Percentiles rank a stretch among this genome's conserved stretches.
phyloP scores from a whole-genome alignment of 2,797 vertebrate genomes.

The Pangasius macronema region DNA sequence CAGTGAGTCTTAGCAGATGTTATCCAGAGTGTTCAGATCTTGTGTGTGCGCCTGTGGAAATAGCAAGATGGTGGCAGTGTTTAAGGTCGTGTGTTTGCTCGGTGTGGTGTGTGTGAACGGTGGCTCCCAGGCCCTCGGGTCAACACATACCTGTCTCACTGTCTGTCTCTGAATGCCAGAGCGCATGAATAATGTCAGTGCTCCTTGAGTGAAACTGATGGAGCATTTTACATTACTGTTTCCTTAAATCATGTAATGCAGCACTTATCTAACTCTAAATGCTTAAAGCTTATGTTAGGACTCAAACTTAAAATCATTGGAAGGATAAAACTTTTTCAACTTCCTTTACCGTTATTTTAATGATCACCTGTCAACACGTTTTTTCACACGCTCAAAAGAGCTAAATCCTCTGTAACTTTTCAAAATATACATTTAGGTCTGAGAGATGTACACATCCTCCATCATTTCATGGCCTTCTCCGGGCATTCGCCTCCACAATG shows the following conservation, averaged over 20 bases:
- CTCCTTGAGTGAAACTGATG: neutral
- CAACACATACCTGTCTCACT: constrained; percentile 35
- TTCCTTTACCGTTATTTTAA: constrained; percentile 36
- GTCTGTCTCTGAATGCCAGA: constrained; percentile 29
- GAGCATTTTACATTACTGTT: neutral
- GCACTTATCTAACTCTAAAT: neutral
- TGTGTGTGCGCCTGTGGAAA: constrained; percentile 24
- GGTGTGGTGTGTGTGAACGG: constrained; percentile 6
- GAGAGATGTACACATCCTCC: constrained; percentile 76
- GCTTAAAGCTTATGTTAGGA: neutral
- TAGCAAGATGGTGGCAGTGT: constrained; percentile 26
- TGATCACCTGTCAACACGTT: constrained; percentile 47
- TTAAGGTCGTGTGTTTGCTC: constrained; percentile 38
- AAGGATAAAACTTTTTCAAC: neutral
- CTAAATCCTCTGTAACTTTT: constrained; percentile 30
- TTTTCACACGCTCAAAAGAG: neutral
- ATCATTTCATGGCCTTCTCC: constrained; percentile 73
- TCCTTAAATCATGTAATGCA: neutral
- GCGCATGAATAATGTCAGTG: constrained; percentile 33
- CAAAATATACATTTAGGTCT: constrained; percentile 48
- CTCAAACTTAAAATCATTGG: neutral
- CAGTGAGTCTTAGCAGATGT: constrained; percentile 16
- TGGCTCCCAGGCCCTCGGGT: constrained; percentile 29
- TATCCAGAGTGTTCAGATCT: constrained; percentile 9
- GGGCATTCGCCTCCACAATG: constrained; percentile 80